Base-by-base conservation (phyloP, 2,888 invertebrate genomes). In the Cybosia mesomella region DNA sequence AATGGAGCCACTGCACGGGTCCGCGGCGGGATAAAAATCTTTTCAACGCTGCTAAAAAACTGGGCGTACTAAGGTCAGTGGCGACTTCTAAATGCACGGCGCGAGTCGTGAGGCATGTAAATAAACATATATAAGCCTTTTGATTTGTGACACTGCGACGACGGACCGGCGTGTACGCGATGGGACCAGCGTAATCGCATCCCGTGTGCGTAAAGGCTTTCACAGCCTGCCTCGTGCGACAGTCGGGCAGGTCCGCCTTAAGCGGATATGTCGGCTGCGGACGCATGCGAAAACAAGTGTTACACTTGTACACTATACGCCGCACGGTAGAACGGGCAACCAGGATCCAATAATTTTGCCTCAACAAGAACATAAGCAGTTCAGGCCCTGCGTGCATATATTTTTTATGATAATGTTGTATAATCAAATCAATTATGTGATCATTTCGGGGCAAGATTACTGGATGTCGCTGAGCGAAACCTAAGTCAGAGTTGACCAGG, bases 181-280 rank as follows among this genome's bases (percentile, higher is more conserved):
- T 57, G 24, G 57, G 24, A 3, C 57, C 57, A 18, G 57, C 57
- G 15, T 24, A 57, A 24, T 57, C 57, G 24, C 24, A 57, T 11
- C 57, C 57, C 24, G 57, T 57, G 24, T 57, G 57, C 24, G 57
- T 57, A 24, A 57, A 57, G 4, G 57, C 57, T 10, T 57, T 57
- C 10, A 24, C 24, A 0, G 13, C 24, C 24, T 22, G 24, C 11
- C 15, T 22, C 8, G 57, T 57, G 24, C 57, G 57, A 24, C 22
- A 24, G 15, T 24, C 24, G 15, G 57, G 57, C 28, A 57, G 24
- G 24, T 57, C 28, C 10, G 57, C 57, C 57, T 24, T 24, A 57
- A 57, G 28, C 28, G 28, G 28, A 28, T 28, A 5, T 5, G 28
- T 28, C 5, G 28, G 28, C 28, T 5, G 28, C 28, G 28, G 28